Percentiles rank a stretch among this genome's conserved stretches.
phyloP scores from a whole-genome alignment of 2,888 invertebrate genomes.

The Bombyx huttoni region DNA sequence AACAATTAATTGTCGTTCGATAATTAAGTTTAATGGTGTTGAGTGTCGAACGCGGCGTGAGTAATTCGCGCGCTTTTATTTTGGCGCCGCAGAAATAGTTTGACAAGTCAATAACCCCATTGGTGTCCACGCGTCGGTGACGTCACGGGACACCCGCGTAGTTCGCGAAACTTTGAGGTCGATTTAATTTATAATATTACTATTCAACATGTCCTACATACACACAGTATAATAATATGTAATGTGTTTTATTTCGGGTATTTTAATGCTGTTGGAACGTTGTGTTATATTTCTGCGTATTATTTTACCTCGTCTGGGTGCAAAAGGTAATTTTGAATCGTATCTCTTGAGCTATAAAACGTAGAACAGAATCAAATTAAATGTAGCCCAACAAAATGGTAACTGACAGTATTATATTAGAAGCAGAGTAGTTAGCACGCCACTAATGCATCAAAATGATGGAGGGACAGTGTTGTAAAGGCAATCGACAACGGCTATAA shows the following conservation, averaged over 20 bases:
- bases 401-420: too few relatives aligned
- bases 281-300: slow-evolving; percentile 9
- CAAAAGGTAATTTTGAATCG: background rate
- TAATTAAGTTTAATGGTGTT: slow-evolving; percentile 14
- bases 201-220: slow-evolving; percentile 42
- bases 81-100: slow-evolving; percentile 68
- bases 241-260: slow-evolving; percentile 33
- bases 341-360: too few relatives aligned
- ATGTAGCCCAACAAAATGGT: too few relatives aligned
- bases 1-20: slow-evolving; percentile 34
- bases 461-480: too few relatives aligned
- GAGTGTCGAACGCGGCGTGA: slow-evolving; percentile 13
- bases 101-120: slow-evolving; percentile 68
- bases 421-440: too few relatives aligned
- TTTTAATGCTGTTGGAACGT: slow-evolving; percentile 14
- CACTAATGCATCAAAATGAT: too few relatives aligned
- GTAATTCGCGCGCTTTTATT: slow-evolving; percentile 56
- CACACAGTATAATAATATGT: slow-evolving; percentile 16
- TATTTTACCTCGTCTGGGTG: slow-evolving; percentile 8
- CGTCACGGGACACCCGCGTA: slow-evolving; percentile 54
- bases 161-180: slow-evolving; percentile 56
- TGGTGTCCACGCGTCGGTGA: slow-evolving; percentile 55
- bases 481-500: too few relatives aligned
- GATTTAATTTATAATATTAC: slow-evolving; percentile 56
- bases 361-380: too few relatives aligned